Evolutionary conservation across 2,888 invertebrate genomes (phyloP), one percentile per base, ranked within the genome.

Genomic region (Agrotis ipsilon): DNA sequence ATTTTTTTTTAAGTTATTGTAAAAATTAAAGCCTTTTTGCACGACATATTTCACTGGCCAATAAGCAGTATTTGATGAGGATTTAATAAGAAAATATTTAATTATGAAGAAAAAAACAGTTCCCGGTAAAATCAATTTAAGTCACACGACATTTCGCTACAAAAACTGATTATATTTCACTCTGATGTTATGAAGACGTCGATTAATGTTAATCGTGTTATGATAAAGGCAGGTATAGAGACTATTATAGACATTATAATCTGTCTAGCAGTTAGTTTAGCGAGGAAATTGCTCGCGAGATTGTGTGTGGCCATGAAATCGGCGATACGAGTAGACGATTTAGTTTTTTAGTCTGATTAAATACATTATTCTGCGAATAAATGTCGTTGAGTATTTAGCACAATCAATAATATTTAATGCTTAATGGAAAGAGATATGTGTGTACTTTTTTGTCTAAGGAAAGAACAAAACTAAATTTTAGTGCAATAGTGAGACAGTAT

Each of bases 191-290:
- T 67, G 45, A 63, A 63, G 63, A 52, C 18, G n/a, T 46, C 52
- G 59, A 75, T 81, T 78, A 75, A 52, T 55, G 65, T 61, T 68
- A 78, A 78, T 58, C n/a, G 68, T 32, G 72, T 68, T 81, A 75
- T 78, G 70, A 77, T 80, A 80, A 59, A 78, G 71, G 58, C 68
- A 61, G 71, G 54, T 62, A 32, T 77, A 68, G 75, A 80, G 66
- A 61, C 69, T 72, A 72, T 82, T 72, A 77, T 71, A 62, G 65
- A 75, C 68, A 64, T 67, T 72, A 70, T 73, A 78, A 84, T 82
- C 77, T 74, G 82, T 74, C 78, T 73, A 59, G 63, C 72, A 77
- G 69, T 69, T 70, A 80, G 67, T 69, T 78, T 70, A 70, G 74
- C 55, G 62, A 59, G 78, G 9, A 78, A 73, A 69, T 74, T 71